Base-by-base conservation (phyloP, 2,888 invertebrate genomes). In the Lasioglossum calceatum region DNA sequence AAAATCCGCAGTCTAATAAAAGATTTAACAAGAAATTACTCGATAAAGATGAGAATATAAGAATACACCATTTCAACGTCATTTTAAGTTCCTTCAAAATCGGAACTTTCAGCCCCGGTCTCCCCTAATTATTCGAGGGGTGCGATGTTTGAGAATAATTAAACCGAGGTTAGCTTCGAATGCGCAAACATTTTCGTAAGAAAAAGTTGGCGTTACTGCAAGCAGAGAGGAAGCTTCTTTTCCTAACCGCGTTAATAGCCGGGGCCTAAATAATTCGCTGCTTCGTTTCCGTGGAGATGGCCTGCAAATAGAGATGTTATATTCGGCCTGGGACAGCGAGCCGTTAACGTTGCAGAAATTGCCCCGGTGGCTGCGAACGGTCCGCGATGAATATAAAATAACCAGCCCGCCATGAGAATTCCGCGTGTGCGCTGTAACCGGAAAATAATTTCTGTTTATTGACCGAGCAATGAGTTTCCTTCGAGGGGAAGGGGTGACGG, bases 381-480 rank as follows among this genome's bases (percentile, higher is more conserved):
- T 39, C 61, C 12, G 14, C 42, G 27, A n/a, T 36, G 44, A 80
- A 78, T 81, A 16, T 50, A 39, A 23, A 81, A 67, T 78, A 71
- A 76, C 44, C 71, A n/a, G 36, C 58, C 10, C 50, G 36, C 4
- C 50, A 44, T 39, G 58, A n/a, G 75, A 72, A 78, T 81, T 54
- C 36, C 36, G 39, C 16, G 23, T 71, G 39, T 64, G n/a, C 32
- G 64, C n/a, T 42, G n/a, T 10, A 27, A 79, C 19, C 19, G 75
- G n/a, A 27, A 64, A 80, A 71, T 81, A 71, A 81, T 77, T 70
- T 39, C 64, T 72, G 27, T 84, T 78, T 81, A 85, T 87, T 73
- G 73, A 76, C 16, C 39, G 23, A 7, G 0, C 23, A 77, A 80
- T 72, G 42, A 23, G 73, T 61, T 79, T 67, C 27, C 42, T 42